A percentile compares a stretch with the other conserved stretches of the same genome.
phyloP scores from a whole-genome alignment of 2,113 vertebrate species.

The human region GRCh38 chr2:98001501-98002000 shows the following conservation, averaged over 20 bases:
- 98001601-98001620: neutral
- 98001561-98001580: neutral
- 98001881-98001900: neutral
- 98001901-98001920: constrained; percentile 11
- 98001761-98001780: neutral
- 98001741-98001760: neutral
- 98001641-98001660: neutral
- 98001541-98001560: neutral
- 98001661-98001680: neutral
- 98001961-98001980: neutral
- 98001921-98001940: neutral
- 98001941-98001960: neutral
- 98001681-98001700: neutral
- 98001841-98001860: neutral
- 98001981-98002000: neutral
- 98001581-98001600: neutral
- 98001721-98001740: neutral
- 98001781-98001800: neutral
- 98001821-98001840: neutral
- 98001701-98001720: neutral
- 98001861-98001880: neutral
- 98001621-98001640: neutral
- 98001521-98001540: neutral
- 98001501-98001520: neutral
- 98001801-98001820: neutral